phyloP scores from a whole-genome alignment of 1,140 invertebrate genomes.

The Antheraea pernyi region DNA sequence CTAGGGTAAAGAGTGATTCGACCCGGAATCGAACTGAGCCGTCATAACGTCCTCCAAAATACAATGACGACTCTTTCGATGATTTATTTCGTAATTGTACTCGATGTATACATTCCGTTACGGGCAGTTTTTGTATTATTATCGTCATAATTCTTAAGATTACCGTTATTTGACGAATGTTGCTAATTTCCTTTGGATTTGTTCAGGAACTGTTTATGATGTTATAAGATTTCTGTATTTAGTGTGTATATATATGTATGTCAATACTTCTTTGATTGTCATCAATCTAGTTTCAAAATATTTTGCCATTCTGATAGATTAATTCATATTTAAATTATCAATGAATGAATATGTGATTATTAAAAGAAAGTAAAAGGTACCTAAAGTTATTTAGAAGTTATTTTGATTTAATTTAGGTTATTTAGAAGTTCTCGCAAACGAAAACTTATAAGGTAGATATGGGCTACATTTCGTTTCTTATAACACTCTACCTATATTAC shows the following conservation, averaged over 20 bases:
- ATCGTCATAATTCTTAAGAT: constrained; percentile 43
- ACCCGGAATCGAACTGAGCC: constrained; percentile 49
- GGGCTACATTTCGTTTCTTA: too few relatives aligned
- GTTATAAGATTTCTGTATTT: background rate
- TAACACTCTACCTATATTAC: too few relatives aligned
- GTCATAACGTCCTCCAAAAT: constrained; percentile 72
- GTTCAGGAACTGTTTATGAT: background rate
- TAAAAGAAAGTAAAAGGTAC: too few relatives aligned
- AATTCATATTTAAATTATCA: too few relatives aligned
- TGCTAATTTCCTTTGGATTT: background rate
- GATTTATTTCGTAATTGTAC: constrained; percentile 73
- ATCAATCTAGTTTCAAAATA: too few relatives aligned
- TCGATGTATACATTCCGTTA: constrained; percentile 34
- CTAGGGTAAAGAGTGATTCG: constrained; percentile 51
- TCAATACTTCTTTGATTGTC: too few relatives aligned
- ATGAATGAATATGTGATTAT: too few relatives aligned
- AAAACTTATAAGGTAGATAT: too few relatives aligned
- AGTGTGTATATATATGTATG: background rate
- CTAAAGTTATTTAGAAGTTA: too few relatives aligned
- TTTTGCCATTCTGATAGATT: too few relatives aligned
- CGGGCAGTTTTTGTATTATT: constrained; percentile 46
- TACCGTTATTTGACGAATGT: background rate
- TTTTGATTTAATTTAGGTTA: too few relatives aligned
- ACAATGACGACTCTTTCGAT: constrained; percentile 63
- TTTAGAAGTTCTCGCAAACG: too few relatives aligned